Evolutionary conservation across 2,113 vertebrate genomes (phyloP).

Genomic region (Zosterops hypoxanthus): DNA sequence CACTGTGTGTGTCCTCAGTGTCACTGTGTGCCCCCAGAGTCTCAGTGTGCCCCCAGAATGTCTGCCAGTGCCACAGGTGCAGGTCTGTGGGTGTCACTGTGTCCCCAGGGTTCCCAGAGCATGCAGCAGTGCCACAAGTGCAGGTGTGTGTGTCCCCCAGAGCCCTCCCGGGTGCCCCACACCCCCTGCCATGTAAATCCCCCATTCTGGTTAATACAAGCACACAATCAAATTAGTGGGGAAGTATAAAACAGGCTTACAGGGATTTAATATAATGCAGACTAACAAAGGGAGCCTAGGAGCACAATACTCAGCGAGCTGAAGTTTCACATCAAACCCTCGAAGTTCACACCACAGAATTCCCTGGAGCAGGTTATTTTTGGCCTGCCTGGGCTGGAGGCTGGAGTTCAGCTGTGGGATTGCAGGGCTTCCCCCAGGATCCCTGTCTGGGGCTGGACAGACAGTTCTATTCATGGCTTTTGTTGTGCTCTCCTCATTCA

Average conservation of each 20-base stretch:
- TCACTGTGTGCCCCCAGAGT: not conserved
- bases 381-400: not conserved
- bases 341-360: not conserved
- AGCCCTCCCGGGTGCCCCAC: not conserved
- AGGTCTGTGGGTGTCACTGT: not conserved
- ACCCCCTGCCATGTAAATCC: not conserved
- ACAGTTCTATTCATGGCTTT: not conserved
- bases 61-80: constrained; percentile 96
- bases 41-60: constrained; percentile 68
- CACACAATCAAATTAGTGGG: constrained; percentile 27
- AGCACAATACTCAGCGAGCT: not conserved
- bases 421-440: not conserved
- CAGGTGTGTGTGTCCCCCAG: not conserved
- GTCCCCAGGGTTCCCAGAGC: not conserved
- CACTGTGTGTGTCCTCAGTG: not conserved
- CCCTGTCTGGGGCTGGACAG: not conserved
- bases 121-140: not conserved
- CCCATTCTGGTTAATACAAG: not conserved
- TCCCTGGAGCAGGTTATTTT: not conserved
- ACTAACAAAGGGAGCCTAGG: constrained; percentile 14
- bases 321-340: not conserved
- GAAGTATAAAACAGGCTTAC: constrained; percentile 69
- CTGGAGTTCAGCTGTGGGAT: not conserved
- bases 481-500: constrained; percentile 19
- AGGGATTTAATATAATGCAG: constrained; percentile 48